phyloP scores from a whole-genome alignment of 2,888 invertebrate species.

The Cyclophora albipunctata region DNA sequence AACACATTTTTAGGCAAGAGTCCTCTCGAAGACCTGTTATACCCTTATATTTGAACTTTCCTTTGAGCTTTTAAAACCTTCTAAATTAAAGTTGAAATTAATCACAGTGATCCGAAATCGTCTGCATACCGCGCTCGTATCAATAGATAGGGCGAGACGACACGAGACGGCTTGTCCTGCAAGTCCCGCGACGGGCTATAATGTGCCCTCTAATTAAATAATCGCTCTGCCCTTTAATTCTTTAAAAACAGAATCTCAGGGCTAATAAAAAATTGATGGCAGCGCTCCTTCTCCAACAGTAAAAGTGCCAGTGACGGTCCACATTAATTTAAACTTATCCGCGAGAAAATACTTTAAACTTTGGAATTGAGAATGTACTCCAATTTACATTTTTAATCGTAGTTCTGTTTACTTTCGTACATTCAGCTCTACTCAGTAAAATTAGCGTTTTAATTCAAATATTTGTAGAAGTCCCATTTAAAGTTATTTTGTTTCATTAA shows the following conservation, averaged over 20 bases:
- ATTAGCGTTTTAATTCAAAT: constrained; percentile 2
- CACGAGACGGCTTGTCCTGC: constrained; percentile 51
- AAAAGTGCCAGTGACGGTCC: constrained; percentile 51
- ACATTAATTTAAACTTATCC: constrained; percentile 68
- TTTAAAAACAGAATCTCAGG: constrained; percentile 41
- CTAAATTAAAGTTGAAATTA: constrained; percentile 70
- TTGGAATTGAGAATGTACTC: constrained; percentile 57
- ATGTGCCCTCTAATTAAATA: constrained; percentile 50
- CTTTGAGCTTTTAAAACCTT: constrained; percentile 60
- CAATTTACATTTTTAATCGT: constrained; percentile 64
- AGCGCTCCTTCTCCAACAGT: constrained; percentile 35
- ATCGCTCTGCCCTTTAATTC: constrained; percentile 37
- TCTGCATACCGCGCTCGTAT: constrained; percentile 55
- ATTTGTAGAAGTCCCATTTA: background rate
- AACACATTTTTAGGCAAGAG: constrained; percentile 62
- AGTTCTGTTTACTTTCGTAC: constrained; percentile 47
- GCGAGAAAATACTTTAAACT: constrained; percentile 61
- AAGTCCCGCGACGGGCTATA: constrained; percentile 42
- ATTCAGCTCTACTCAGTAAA: constrained; percentile 36
- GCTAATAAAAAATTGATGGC: constrained; percentile 61
- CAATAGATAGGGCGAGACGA: constrained; percentile 33
- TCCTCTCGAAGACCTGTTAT: constrained; percentile 65
- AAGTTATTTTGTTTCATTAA: background rate
- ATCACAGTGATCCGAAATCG: constrained; percentile 63
- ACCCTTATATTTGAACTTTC: constrained; percentile 72